Percentiles rank a stretch among this genome's conserved stretches.
Evolutionary conservation across 2,113 vertebrate species (phyloP).

Genomic region (Cryptotis parvus): DNA sequence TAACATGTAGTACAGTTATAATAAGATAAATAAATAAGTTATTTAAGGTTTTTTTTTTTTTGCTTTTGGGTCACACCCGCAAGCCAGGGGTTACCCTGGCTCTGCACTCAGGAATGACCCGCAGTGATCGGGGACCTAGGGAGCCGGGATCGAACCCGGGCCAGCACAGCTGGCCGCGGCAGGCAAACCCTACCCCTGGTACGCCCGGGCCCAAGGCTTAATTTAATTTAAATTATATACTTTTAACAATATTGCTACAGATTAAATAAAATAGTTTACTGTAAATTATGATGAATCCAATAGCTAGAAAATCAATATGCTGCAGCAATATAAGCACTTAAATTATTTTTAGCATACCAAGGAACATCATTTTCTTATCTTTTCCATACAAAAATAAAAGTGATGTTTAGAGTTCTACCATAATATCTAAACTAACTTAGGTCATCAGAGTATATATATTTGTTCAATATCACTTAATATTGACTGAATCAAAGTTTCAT

Average conservation of each 20-base stretch:
- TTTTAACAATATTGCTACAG: conserved; percentile 68
- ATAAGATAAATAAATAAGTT: conserved; percentile 75
- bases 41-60: too few species aligned
- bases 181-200: too few species aligned
- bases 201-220: too few species aligned
- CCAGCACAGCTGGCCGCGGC: too few species aligned
- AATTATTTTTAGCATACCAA: conserved; percentile 14
- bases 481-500: neutral
- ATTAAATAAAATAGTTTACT: conserved; percentile 71
- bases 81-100: too few species aligned
- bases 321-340: conserved; percentile 20
- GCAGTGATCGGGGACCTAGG: too few species aligned
- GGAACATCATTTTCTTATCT: neutral
- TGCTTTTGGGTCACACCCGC: too few species aligned
- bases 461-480: neutral
- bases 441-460: neutral
- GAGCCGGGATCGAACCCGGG: too few species aligned
- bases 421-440: conserved; percentile 18
- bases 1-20: conserved; percentile 66
- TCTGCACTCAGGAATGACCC: too few species aligned
- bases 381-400: neutral
- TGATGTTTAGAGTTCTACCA: neutral
- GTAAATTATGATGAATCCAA: conserved; percentile 48
- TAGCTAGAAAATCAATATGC: conserved; percentile 64
- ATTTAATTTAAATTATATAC: conserved; percentile 70